A percentile compares a stretch with the other conserved stretches of the same genome.
Conservation (phyloP, 2,113 vertebrate genomes). For the Diglossa brunneiventris region DNA sequence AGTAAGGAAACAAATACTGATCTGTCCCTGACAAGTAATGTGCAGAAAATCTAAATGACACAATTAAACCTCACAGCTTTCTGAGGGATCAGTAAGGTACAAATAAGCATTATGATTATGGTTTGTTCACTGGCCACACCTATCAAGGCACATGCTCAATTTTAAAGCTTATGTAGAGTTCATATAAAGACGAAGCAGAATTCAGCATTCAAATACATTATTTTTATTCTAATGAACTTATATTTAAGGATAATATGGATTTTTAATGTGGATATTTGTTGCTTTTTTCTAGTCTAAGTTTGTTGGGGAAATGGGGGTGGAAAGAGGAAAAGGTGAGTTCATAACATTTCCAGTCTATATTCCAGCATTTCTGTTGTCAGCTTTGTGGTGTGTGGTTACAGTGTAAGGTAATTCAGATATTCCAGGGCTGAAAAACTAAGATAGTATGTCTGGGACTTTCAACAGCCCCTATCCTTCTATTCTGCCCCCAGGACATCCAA, state of each 20-base stretch:
- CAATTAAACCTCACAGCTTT: background rate
- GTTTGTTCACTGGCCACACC: background rate
- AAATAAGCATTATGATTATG: background rate
- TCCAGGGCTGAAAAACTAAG: conserved; percentile 2
- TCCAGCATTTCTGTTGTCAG: conserved; percentile 57
- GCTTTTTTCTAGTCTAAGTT: conserved; percentile 45
- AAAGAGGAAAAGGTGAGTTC: conserved; percentile 69
- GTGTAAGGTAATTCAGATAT: conserved; percentile 52
- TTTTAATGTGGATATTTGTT: conserved; percentile 23
- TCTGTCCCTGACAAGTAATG: background rate
- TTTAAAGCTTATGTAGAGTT: background rate
- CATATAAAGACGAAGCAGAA: background rate
- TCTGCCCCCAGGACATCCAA: background rate
- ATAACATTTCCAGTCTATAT: conserved; percentile 64
- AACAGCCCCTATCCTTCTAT: background rate
- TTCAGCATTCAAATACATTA: background rate
- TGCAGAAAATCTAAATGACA: background rate
- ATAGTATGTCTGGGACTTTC: background rate
- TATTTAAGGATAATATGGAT: background rate
- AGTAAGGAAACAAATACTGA: background rate
- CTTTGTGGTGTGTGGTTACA: conserved; percentile 34
- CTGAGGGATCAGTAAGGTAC: background rate
- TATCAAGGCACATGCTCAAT: background rate
- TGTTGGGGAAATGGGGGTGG: conserved; percentile 62
- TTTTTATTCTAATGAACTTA: background rate